Percentiles rank a stretch among this genome's conserved stretches.
Conservation (phyloP, 2,888 invertebrate species). For the Ormia ochracea region DNA sequence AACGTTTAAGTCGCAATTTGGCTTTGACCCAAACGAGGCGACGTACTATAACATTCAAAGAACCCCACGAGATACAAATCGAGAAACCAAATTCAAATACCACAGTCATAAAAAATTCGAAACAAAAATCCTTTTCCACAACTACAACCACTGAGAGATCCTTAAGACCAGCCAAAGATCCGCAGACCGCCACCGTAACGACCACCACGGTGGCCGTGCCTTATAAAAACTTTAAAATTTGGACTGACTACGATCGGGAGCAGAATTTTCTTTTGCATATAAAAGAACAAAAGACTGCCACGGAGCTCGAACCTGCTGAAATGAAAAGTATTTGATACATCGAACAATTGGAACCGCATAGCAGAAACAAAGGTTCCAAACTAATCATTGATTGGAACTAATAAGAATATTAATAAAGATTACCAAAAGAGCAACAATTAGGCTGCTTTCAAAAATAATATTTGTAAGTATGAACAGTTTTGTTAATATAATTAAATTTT, state of each 20-base stretch:
- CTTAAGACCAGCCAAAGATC: slow-evolving; percentile 45
- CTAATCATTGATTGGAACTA: slow-evolving; percentile 60
- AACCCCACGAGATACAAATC: slow-evolving; percentile 50
- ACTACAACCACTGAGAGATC: slow-evolving; percentile 48
- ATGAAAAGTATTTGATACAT: slow-evolving; percentile 61
- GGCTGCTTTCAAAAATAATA: slow-evolving; percentile 1
- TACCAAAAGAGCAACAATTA: neutral
- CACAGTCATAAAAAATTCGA: slow-evolving; percentile 45
- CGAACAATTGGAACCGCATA: slow-evolving; percentile 33
- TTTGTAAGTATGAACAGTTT: too few relatives aligned
- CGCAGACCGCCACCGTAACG: slow-evolving; percentile 36
- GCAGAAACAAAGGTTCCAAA: slow-evolving; percentile 55
- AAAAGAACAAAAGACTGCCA: slow-evolving; percentile 48
- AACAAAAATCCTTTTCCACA: slow-evolving; percentile 48
- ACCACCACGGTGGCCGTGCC: slow-evolving; percentile 61
- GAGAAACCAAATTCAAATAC: slow-evolving; percentile 33
- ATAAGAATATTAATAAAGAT: neutral
- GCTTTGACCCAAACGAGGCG: slow-evolving; percentile 62
- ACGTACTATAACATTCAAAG: slow-evolving; percentile 65
- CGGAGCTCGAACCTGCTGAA: neutral
- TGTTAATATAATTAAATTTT: too few relatives aligned
- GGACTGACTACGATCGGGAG: slow-evolving; percentile 61
- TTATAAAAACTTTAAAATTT: slow-evolving; percentile 60
- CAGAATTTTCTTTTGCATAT: slow-evolving; percentile 60
- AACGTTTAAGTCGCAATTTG: slow-evolving; percentile 64